Evolutionary conservation across 2,113 vertebrate genomes (phyloP).

Genomic region (Electrona antarctica): DNA sequence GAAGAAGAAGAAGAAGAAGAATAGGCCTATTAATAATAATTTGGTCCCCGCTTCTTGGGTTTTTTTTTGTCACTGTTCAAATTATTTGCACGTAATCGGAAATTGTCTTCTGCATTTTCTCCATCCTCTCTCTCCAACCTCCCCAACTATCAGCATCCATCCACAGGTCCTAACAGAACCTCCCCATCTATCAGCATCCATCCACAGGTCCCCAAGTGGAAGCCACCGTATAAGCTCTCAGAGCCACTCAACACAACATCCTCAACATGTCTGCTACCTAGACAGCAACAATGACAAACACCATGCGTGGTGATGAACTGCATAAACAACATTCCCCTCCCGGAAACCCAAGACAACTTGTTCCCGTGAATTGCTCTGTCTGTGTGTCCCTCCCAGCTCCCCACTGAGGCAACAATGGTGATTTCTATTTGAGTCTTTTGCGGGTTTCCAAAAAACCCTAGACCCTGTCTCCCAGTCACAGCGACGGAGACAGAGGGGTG

Average conservation of each 20-base stretch:
- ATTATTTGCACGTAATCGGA: no score
- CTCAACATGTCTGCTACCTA: background rate
- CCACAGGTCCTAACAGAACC: no score
- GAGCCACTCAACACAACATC: constrained; percentile 3
- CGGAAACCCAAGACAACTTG: constrained; percentile 61
- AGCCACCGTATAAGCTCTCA: constrained; percentile 48
- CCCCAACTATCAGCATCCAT: no score
- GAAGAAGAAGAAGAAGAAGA: no score
- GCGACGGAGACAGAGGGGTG: constrained; percentile 62
- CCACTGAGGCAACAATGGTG: constrained; percentile 58
- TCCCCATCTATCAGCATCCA: constrained; percentile 20
- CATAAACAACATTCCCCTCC: constrained; percentile 58
- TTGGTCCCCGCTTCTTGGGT: no score
- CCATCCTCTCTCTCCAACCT: constrained; percentile 1
- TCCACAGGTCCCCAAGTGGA: constrained; percentile 13
- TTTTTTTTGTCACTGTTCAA: no score
- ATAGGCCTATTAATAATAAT: no score
- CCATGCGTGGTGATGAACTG: constrained; percentile 62
- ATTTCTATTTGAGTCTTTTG: constrained; percentile 70
- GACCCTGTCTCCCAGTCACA: constrained; percentile 63
- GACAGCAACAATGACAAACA: constrained; percentile 55
- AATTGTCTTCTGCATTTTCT: no score
- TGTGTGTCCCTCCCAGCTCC: constrained; percentile 43
- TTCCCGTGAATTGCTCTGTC: constrained; percentile 62
- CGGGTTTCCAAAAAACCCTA: constrained; percentile 63